Base-by-base conservation (phyloP, 2,888 invertebrate genomes). In the Mayetiola destructor region DNA sequence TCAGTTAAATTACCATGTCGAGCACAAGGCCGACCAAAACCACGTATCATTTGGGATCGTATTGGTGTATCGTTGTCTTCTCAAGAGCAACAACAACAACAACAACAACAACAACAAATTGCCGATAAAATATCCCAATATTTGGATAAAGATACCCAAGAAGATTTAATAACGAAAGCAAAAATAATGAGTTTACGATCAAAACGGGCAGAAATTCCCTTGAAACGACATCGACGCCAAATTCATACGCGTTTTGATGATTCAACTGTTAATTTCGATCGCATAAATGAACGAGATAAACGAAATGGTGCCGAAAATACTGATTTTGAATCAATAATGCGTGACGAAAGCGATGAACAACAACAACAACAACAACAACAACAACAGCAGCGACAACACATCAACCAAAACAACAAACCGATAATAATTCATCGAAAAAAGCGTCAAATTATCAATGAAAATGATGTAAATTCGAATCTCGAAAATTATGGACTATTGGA, bases 91-190 rank as follows among this genome's bases (percentile, higher is more conserved):
- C 5, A 36, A 1, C 30, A 53, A 3, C 52, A 52, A 27, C 12
- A 18, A 9, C 14, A 14, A 14, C 21, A 12, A 6, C 9, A 18
- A 14, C 16, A 9, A 9, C 42, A 42, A 32, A 48, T 48, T 12
- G 20, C 14, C 23, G 48, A 53, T 16, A 35, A 53, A 48, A 36
- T 52, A 27, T 36, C 37, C 1, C 57, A 53, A 36, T 57, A 32
- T 53, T 57, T 57, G 30, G 70, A 73, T 59, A 76, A 78, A 10
- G 75, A 77, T 23, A 59, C 62, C 42, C 62, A 63, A 8, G 63
- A 64, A 42, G 64, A 64, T 39, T 39, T 63, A 14, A 21, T 65
- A 9, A 61, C 64, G 2, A 65, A 65, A 56, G 63, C 63, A 2
- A 64, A 65, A 62, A 64, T 65, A 12, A 65, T 65, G 65, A 65